Conservation (phyloP, 1,140 invertebrate species). For the Lithobius niger region DNA sequence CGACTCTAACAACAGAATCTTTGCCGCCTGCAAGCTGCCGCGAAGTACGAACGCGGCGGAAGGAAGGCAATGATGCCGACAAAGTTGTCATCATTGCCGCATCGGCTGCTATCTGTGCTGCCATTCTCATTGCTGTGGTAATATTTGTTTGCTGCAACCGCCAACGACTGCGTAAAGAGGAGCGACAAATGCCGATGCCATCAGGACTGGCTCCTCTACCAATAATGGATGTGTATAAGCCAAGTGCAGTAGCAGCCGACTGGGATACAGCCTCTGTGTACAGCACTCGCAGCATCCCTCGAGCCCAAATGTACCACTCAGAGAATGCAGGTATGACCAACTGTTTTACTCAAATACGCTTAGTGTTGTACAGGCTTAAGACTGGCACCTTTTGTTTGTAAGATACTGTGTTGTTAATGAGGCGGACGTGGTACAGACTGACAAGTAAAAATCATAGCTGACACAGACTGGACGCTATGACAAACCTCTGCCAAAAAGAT, state of each 20-base stretch:
- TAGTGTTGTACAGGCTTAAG: not conserved
- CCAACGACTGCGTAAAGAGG: conserved; percentile 16
- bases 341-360: not conserved
- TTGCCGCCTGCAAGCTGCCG: conserved; percentile 75
- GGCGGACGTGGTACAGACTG: no score
- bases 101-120: conserved; percentile 79
- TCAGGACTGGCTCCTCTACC: conserved; percentile 12
- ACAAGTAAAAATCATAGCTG: no score
- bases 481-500: not conserved
- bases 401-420: no score
- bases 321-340: conserved; percentile 15
- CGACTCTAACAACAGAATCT: conserved; percentile 53
- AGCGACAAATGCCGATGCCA: conserved; percentile 3
- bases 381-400: not conserved
- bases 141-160: conserved; percentile 68
- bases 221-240: conserved; percentile 8
- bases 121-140: conserved; percentile 66
- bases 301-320: conserved; percentile 52
- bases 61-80: conserved; percentile 66
- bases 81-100: conserved; percentile 78
- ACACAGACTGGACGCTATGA: not conserved
- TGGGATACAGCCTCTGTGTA: conserved; percentile 90
- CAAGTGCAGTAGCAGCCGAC: conserved; percentile 35
- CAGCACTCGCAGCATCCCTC: conserved; percentile 73
- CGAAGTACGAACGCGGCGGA: conserved; percentile 62